A percentile compares a stretch with the other conserved stretches of the same genome.
These are phyloP conservation scores for Drosophila baimaii DNA, from an alignment of 1,140 invertebrate species.

Conservation along the genomic window DNA sequence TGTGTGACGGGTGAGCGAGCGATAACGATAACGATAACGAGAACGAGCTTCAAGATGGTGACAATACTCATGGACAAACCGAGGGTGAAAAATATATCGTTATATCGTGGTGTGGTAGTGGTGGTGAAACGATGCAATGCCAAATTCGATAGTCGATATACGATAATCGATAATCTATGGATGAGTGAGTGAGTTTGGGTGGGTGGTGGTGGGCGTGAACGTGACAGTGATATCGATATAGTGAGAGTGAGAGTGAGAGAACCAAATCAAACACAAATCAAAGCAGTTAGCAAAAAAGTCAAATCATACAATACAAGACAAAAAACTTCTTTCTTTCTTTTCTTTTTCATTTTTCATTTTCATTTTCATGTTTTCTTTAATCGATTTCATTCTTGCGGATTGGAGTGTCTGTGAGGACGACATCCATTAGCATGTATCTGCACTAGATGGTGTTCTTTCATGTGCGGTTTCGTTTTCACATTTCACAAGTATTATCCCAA, in stretches of 20 bases:
- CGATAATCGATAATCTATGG: slow-evolving; percentile 29
- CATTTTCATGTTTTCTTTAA: slow-evolving; percentile 21
- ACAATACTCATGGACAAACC: slow-evolving; percentile 46
- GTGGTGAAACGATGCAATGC: slow-evolving; percentile 17
- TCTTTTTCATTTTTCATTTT: slow-evolving; percentile 9
- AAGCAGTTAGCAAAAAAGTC: slow-evolving; percentile 71
- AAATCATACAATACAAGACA: slow-evolving; percentile 73
- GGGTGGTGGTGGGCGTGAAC: slow-evolving; percentile 28
- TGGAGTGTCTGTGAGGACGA: slow-evolving; percentile 40
- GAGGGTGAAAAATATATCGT: slow-evolving; percentile 41
- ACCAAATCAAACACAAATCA: slow-evolving; percentile 73
- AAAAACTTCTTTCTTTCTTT: slow-evolving; percentile 71
- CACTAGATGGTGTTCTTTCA: slow-evolving; percentile 36
- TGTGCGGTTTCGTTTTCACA: slow-evolving; percentile 42
- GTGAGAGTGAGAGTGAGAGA: slow-evolving; percentile 61
- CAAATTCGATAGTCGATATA: slow-evolving; percentile 16
- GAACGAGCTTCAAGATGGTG: slow-evolving; percentile 53
- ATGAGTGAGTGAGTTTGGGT: slow-evolving; percentile 21
- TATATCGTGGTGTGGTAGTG: slow-evolving; percentile 11
- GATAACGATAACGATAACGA: slow-evolving; percentile 55
- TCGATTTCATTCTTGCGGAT: slow-evolving; percentile 41
- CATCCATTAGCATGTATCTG: slow-evolving; percentile 47
- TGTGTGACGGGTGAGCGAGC: slow-evolving; percentile 51
- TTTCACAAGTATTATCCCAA: slow-evolving; percentile 84
- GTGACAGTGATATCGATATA: slow-evolving; percentile 5